phyloP scores from a whole-genome alignment of 2,113 vertebrate species.

The Petromus typicus region DNA sequence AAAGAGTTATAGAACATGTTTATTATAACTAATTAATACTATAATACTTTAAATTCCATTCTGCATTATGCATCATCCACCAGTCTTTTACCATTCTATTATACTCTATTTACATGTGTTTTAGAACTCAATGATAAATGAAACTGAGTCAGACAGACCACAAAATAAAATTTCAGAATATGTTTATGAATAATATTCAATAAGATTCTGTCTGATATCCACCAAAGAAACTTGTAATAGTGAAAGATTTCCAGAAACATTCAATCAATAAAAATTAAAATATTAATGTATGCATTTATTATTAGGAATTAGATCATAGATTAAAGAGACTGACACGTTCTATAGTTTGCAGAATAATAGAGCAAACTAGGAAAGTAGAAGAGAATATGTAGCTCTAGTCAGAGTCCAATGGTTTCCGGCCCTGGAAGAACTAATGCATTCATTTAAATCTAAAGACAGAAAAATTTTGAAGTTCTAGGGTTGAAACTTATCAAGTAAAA shows the following conservation, averaged over 20 bases:
- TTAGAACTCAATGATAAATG: neutral
- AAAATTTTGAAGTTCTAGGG: neutral
- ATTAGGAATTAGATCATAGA: neutral
- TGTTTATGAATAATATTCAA: neutral
- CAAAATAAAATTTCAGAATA: neutral
- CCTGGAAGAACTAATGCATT: neutral
- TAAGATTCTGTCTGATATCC: neutral
- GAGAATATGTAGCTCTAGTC: rapidly evolving
- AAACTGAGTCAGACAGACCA: neutral
- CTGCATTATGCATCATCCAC: neutral
- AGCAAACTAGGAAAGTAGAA: neutral
- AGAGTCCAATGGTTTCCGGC: rapidly evolving
- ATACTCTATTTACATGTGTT: neutral
- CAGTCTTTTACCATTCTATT: neutral
- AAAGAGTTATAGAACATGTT: neutral
- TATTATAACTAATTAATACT: neutral
- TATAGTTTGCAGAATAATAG: neutral
- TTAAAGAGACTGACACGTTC: neutral
- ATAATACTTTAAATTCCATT: too few species aligned
- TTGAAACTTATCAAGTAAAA: neutral
- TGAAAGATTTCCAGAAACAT: neutral
- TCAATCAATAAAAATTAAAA: neutral
- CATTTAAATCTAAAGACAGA: neutral
- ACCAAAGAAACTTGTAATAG: neutral
- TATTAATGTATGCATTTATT: neutral